Percentiles rank a stretch among this genome's conserved stretches.
These are phyloP conservation scores for Athripsodes cinereus DNA, from an alignment of 2,888 invertebrate species.

Conservation along the genomic window DNA sequence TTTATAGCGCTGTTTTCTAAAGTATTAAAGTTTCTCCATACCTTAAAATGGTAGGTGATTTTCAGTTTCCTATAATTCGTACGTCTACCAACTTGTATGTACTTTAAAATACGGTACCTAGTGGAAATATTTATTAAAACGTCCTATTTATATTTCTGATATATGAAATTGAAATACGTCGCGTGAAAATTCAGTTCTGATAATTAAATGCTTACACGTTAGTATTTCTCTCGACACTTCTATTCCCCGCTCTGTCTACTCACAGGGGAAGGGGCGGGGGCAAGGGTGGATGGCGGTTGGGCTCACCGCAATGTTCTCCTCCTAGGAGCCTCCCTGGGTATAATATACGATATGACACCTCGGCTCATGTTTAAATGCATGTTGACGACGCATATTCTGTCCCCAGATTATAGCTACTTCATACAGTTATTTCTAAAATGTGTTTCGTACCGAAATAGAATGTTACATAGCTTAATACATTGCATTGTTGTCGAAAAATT, in stretches of 20 bases:
- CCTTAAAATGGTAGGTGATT: too few species aligned
- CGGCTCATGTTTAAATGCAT: conserved; percentile 27
- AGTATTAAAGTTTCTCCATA: too few species aligned
- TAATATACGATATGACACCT: conserved; percentile 26
- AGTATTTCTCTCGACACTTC: background rate
- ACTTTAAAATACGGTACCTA: too few species aligned
- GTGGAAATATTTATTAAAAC: background rate
- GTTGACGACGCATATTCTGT: conserved; percentile 10
- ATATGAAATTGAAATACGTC: background rate
- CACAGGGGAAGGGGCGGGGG: background rate
- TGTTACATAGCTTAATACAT: too few species aligned
- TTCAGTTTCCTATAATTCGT: too few species aligned
- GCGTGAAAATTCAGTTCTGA: conserved; percentile 24
- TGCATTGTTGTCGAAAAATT: too few species aligned
- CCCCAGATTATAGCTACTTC: too few species aligned
- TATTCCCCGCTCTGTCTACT: background rate
- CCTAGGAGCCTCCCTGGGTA: conserved; percentile 2
- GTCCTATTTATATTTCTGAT: too few species aligned
- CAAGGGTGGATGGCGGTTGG: background rate
- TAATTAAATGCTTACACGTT: conserved; percentile 25
- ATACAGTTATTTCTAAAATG: too few species aligned
- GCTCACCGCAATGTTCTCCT: background rate
- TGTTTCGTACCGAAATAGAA: too few species aligned
- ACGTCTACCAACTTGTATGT: too few species aligned
- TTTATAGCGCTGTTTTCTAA: too few species aligned